Conservation (phyloP, 2,888 invertebrate species). For the Dyspetes luteomarginatus region DNA sequence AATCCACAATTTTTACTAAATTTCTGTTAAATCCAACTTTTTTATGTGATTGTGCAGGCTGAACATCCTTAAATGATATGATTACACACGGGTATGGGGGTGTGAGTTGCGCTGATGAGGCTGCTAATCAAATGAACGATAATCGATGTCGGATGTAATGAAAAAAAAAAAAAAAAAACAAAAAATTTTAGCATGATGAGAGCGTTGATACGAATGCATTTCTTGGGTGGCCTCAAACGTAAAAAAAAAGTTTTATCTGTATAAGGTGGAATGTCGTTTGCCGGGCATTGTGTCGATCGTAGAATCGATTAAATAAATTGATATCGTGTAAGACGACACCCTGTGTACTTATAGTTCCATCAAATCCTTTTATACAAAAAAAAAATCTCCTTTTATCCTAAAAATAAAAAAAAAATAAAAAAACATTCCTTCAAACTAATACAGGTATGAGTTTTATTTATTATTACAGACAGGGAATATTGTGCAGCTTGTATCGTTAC, state of each 20-base stretch:
- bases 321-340: slow-evolving; percentile 75
- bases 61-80: slow-evolving; percentile 19
- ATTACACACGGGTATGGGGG: slow-evolving; percentile 40
- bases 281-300: slow-evolving; percentile 79
- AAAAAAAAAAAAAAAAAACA: slow-evolving; percentile 55
- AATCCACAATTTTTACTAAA: too few species aligned
- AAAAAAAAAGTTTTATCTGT: slow-evolving; percentile 67
- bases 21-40: too few species aligned
- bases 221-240: slow-evolving; percentile 49
- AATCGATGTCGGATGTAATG: slow-evolving; percentile 67
- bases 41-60: not conserved
- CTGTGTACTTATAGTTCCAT: slow-evolving; percentile 9
- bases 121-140: slow-evolving; percentile 77
- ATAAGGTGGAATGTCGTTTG: slow-evolving; percentile 75
- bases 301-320: slow-evolving; percentile 81
- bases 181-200: slow-evolving; percentile 46
- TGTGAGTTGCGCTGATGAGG: slow-evolving; percentile 46
- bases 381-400: too few species aligned
- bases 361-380: slow-evolving; percentile 2
- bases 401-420: not conserved
- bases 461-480: not conserved
- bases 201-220: slow-evolving; percentile 45
- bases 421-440: not conserved
- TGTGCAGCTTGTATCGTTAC: not conserved
- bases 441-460: not conserved